Evolutionary conservation across 1,140 invertebrate species (phyloP), one percentile per base, ranked within the genome.

Genomic region (Alviniconcha marisindica): DNA sequence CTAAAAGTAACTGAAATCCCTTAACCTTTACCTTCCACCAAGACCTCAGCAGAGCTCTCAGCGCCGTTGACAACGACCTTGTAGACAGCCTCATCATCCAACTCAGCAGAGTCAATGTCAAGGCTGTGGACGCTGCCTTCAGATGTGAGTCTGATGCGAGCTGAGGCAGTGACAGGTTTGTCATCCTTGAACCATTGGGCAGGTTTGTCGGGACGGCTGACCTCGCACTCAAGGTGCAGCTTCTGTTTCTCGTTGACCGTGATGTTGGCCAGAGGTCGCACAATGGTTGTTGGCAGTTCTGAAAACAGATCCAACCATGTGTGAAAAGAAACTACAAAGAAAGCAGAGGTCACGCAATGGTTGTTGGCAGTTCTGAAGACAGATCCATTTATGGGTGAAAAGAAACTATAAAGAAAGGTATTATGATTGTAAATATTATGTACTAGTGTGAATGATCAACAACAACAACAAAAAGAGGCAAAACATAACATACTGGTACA

Each of bases 61-160:
- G 82, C 80, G 14, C 82, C 85, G 82, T 85, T 85, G 36, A 88
- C 71, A 24, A 81, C 79, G 18, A 88, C 79, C 48, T 95, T 96
- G 91, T 98, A 98, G 92, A 97, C 96, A 48, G 95, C 94, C 87
- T 96, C 95, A 92, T 98, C 97, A 83, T 96, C 96, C 74, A 95
- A 94, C 1, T 95, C 95, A n/a, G 95, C 96, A 86, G 96, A 96
- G 80, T 95, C 95, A 28, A 99, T 95, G 38, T 38, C 63, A 40
- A 87, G 83, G 33, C 96, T 83, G 92, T 94, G 85, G 96, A 95
- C 84, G 92, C 94, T 79, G 95, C 95, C 84, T 93, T 99, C 98
- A 14, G 97, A 94, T 33, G 97, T 97, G 92, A 99, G 98, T 90
- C 95, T 96, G 87, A 98, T 93, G 97, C 98, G 99, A 87, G 97